Percentiles rank a stretch among this genome's conserved stretches.
phyloP scores from a whole-genome alignment of 2,113 vertebrate genomes.

The Poecile atricapillus region DNA sequence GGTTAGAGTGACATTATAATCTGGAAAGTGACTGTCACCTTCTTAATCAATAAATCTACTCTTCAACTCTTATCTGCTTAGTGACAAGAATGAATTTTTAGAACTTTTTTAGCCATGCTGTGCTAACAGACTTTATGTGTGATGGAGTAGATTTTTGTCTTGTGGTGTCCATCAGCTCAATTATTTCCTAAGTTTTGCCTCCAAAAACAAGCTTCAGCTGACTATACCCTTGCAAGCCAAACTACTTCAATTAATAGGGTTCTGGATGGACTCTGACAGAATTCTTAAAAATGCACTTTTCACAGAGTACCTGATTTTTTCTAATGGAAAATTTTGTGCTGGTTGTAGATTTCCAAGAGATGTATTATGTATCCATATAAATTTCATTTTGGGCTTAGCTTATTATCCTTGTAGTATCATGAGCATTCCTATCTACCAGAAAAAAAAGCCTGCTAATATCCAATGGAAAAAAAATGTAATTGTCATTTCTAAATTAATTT shows the following conservation, averaged over 20 bases:
- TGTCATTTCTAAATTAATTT: neutral
- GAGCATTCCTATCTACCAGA: neutral
- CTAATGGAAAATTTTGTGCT: neutral
- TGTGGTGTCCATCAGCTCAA: neutral
- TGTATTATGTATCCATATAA: neutral
- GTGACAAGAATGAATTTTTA: neutral
- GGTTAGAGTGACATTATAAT: neutral
- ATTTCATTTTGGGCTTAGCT: neutral
- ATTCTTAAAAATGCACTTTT: neutral
- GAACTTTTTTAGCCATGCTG: neutral
- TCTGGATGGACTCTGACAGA: neutral
- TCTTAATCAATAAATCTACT: conserved; percentile 1
- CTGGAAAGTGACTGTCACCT: neutral
- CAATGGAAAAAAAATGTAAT: neutral
- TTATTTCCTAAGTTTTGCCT: neutral
- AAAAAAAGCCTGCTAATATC: neutral
- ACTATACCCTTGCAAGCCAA: neutral
- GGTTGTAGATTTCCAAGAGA: neutral
- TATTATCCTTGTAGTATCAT: neutral
- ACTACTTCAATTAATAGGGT: neutral
- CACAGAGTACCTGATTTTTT: neutral
- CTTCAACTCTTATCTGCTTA: neutral
- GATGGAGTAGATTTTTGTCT: neutral
- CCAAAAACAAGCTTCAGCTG: neutral
- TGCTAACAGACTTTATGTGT: neutral